phyloP scores from a whole-genome alignment of 2,113 vertebrate genomes.

The Callospermophilus lateralis region DNA sequence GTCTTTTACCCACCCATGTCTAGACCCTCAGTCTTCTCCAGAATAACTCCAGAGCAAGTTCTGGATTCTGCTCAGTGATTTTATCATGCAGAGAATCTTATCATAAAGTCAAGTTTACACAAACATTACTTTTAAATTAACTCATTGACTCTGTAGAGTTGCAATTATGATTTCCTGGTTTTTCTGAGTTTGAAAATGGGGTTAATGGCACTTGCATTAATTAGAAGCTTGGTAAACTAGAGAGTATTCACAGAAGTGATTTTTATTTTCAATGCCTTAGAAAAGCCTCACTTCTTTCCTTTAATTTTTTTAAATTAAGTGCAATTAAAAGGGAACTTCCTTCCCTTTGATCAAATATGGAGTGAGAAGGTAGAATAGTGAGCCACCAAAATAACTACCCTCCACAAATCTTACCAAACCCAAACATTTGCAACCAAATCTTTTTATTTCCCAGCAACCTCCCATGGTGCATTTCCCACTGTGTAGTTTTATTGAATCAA shows the following conservation, averaged over 20 bases:
- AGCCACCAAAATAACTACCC: neutral
- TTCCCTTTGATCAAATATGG: neutral
- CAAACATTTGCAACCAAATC: conserved; percentile 56
- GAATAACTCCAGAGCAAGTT: neutral
- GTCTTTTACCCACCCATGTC: neutral
- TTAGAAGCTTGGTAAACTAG: neutral
- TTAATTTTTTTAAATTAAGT: neutral
- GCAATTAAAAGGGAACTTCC: neutral
- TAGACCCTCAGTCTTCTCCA: neutral
- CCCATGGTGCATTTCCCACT: neutral
- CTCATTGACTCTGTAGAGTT: neutral
- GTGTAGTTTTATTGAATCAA: conserved; percentile 88
- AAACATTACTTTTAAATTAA: neutral
- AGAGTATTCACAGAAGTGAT: neutral
- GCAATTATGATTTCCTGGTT: conserved; percentile 2
- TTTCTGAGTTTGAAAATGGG: conserved; percentile 48
- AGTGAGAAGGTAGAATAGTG: neutral
- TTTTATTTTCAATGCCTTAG: conserved; percentile 36
- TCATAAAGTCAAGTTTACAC: neutral
- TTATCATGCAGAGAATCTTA: neutral
- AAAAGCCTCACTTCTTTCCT: neutral
- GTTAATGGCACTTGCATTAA: neutral
- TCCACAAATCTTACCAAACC: conserved; percentile 32
- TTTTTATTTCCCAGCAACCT: conserved; percentile 71
- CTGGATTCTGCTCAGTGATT: neutral